These are phyloP conservation scores for Philotrypesis tridentata DNA, from an alignment of 1,140 invertebrate genomes.

Conservation along the genomic window DNA sequence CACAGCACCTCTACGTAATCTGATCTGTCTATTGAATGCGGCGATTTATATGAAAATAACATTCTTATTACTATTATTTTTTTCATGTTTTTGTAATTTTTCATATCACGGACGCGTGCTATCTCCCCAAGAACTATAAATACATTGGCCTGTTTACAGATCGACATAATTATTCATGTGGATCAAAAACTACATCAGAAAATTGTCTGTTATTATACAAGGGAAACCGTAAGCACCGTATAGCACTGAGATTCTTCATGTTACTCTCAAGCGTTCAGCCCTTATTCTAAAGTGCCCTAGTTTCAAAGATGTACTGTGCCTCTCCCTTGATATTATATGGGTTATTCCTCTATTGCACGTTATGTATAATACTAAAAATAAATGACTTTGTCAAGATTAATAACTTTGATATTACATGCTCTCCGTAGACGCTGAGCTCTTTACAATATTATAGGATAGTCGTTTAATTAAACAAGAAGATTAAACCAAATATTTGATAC, in stretches of 20 bases:
- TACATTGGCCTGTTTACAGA: too few relatives aligned
- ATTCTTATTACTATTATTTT: too few relatives aligned
- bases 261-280: not conserved
- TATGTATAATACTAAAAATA: not conserved
- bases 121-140: too few relatives aligned
- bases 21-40: too few relatives aligned
- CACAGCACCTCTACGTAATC: too few relatives aligned
- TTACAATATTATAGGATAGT: not conserved
- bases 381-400: not conserved
- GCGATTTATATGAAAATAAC: too few relatives aligned
- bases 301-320: not conserved
- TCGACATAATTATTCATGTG: too few relatives aligned
- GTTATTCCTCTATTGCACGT: not conserved
- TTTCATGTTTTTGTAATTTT: too few relatives aligned
- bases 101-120: too few relatives aligned
- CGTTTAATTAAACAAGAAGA: not conserved
- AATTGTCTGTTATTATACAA: not conserved
- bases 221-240: too few relatives aligned
- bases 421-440: not conserved
- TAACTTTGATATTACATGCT: not conserved
- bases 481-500: not conserved
- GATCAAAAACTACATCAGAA: too few relatives aligned
- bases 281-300: conserved; percentile 4
- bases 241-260: too few relatives aligned
- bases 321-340: not conserved